Conservation (phyloP, 2,888 invertebrate genomes). For the Dugesia japonica region DNA sequence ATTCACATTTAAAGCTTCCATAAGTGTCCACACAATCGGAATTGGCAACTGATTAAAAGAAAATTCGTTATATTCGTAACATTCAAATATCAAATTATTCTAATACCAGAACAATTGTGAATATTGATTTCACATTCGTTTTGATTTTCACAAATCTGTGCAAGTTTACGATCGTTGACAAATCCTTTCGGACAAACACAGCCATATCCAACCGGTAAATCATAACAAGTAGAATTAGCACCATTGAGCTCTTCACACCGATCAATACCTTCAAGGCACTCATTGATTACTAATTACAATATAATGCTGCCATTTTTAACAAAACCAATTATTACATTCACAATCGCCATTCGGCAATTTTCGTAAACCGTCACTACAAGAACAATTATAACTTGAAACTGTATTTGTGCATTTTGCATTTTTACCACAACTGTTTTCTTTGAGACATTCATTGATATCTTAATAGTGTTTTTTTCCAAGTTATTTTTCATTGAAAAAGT, state of each 20-base stretch:
- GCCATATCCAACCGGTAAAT: conserved; percentile 21
- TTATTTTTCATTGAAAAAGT: background rate
- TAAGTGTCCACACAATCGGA: conserved; percentile 34
- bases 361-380: background rate
- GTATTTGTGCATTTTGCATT: background rate
- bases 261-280: conserved; percentile 26
- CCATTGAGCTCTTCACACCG: conserved; percentile 23
- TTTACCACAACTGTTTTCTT: background rate
- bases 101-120: conserved; percentile 1
- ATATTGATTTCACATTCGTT: conserved; percentile 23
- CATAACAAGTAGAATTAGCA: background rate
- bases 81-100: background rate
- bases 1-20: conserved; percentile 33
- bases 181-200: conserved; percentile 25
- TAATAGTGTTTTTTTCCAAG: background rate
- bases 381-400: background rate
- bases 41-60: conserved; percentile 23
- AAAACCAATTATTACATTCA: background rate
- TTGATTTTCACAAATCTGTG: background rate
- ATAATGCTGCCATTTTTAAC: background rate
- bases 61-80: background rate
- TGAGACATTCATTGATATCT: background rate
- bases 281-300: conserved; percentile 23
- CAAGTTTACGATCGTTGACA: background rate
- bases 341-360: background rate